Evolutionary conservation across 2,113 vertebrate species (phyloP), one percentile per base, ranked within the genome.

Genomic region (Onychorhynchus coronatus): DNA sequence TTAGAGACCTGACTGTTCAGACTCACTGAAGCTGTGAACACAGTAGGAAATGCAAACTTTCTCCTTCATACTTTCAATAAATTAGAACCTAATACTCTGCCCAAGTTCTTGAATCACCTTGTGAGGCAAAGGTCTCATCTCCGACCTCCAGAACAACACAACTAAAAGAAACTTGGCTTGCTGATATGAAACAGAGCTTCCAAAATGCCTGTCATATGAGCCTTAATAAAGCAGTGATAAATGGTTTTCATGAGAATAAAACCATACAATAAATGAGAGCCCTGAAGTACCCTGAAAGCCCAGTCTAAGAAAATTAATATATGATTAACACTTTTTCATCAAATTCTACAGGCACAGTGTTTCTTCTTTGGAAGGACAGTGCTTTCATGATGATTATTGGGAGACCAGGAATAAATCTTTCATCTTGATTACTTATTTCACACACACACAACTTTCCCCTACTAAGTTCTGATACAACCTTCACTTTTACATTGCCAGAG

Each of bases 141-240:
- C 44, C 87, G 52, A 75, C 24, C 76, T 89, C 61, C 44, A 85
- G 52, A 61, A 67, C 37, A 93, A 66, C 46, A 62, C 28, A 62
- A 39, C 12, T 55, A 24, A 77, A 90, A 74, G 68, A 25, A 93
- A 86, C 59, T 67, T 75, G 62, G n/a, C 16, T 53, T 70, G 30
- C 19, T 87, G 56, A 93, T 67, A 49, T 22, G 41, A 89, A 95
- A 85, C 65, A 95, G 59, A 77, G 25, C 30, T 95, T 89, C 68
- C 47, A 89, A 95, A 95, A 87, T 15, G 15, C 21, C 78, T 89
- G 37, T 78, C 80, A 94, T 15, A 23, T 4, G 6, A 91, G 25
- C 27, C 22, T 89, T 59, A 91, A 55, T 20, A 84, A 81, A 87
- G 20, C 56, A 5, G 1, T 46, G 50, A 89, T 37, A 85, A 95